Evolutionary conservation across 1,140 invertebrate species (phyloP).

Genomic region (Conopomorpha cramerella): DNA sequence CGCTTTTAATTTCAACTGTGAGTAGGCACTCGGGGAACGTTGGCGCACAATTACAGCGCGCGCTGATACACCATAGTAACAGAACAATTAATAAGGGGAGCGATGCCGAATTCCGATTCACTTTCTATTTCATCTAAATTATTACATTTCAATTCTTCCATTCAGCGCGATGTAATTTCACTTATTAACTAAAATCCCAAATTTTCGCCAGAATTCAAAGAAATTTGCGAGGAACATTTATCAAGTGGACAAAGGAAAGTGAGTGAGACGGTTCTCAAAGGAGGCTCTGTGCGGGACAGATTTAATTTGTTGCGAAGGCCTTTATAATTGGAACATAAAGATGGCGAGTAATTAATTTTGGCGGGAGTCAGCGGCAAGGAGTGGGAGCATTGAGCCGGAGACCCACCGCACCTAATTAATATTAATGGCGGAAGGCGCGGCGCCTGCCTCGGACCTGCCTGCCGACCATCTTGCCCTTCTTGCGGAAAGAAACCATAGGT

Average conservation of each 20-base stretch:
- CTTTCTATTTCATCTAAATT: too few relatives aligned
- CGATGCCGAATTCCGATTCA: too few relatives aligned
- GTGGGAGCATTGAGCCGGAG: conserved; percentile 22
- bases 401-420: conserved; percentile 53
- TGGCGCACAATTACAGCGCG: too few relatives aligned
- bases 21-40: too few relatives aligned
- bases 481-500: too few relatives aligned
- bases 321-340: conserved; percentile 62
- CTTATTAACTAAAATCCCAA: conserved; percentile 50
- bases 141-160: too few relatives aligned
- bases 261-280: conserved; percentile 56
- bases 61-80: too few relatives aligned
- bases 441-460: too few relatives aligned
- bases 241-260: conserved; percentile 58
- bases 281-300: conserved; percentile 54
- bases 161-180: conserved; percentile 26
- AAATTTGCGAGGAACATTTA: conserved; percentile 52
- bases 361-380: conserved; percentile 53
- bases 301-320: conserved; percentile 61
- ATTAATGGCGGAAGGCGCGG: conserved; percentile 38
- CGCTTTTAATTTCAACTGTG: conserved; percentile 29
- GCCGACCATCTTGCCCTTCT: too few relatives aligned
- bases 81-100: conserved; percentile 2
- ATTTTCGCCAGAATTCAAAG: conserved; percentile 44
- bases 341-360: conserved; percentile 61